These are phyloP conservation scores for Pterostichus niger DNA, from an alignment of 2,888 invertebrate species.

Conservation along the genomic window DNA sequence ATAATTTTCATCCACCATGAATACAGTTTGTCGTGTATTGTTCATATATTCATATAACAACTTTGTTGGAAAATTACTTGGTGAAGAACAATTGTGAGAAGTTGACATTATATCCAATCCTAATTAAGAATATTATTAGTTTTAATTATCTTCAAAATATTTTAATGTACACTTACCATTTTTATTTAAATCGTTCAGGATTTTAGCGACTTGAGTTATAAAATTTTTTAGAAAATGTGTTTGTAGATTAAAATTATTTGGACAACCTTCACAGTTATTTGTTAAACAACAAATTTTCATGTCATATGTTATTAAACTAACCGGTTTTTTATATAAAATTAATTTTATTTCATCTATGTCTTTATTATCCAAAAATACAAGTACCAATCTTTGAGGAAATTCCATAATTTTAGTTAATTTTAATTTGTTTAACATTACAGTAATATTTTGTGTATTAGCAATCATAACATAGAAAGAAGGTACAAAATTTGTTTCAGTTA, in stretches of 20 bases:
- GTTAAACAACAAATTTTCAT: conserved; percentile 27
- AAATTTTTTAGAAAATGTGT: conserved; percentile 3
- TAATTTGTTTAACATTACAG: conserved; percentile 12
- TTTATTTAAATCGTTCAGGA: conserved; percentile 19
- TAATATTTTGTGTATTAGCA: conserved; percentile 39
- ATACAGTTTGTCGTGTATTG: conserved; percentile 1
- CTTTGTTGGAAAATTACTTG: conserved; percentile 34
- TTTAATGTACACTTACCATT: conserved; percentile 15
- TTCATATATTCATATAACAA: conserved; percentile 28
- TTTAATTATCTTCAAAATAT: not conserved
- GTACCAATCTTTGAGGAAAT: conserved; percentile 85
- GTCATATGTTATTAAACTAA: conserved; percentile 42
- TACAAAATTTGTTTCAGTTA: conserved; percentile 21
- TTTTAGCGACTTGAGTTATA: not conserved
- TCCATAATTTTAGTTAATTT: conserved; percentile 76
- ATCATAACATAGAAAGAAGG: conserved; percentile 46
- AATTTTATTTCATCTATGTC: conserved; percentile 69
- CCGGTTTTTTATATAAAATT: not conserved
- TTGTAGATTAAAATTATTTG: not conserved
- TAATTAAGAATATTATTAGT: not conserved
- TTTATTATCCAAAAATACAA: conserved; percentile 85
- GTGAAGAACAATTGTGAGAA: conserved; percentile 33
- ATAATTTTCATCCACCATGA: conserved; percentile 34
- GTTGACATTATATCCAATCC: conserved; percentile 17
- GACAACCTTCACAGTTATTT: conserved; percentile 33